These are phyloP conservation scores for Tetranychus cinnabarinus DNA, from an alignment of 1,140 invertebrate genomes.

Conservation along the genomic window DNA sequence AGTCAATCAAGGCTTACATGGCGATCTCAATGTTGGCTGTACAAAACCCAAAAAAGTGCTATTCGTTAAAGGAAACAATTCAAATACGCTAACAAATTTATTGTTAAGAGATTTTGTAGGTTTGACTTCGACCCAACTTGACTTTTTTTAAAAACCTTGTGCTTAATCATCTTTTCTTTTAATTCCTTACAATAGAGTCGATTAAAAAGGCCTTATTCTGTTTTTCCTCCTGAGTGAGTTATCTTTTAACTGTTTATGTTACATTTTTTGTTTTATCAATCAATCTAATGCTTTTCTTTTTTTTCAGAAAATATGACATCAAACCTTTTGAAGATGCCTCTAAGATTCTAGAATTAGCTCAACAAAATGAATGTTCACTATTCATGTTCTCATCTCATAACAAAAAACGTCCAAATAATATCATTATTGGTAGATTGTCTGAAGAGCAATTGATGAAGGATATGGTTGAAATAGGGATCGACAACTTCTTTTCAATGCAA, in stretches of 20 bases:
- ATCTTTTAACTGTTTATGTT: not conserved
- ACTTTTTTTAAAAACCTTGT: not conserved
- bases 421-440: constrained; percentile 49
- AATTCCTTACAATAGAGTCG: not conserved
- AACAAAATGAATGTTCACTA: constrained; percentile 62
- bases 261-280: not conserved
- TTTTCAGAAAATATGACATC: constrained; percentile 43
- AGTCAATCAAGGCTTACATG: no score
- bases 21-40: no score
- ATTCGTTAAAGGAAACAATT: constrained; percentile 61
- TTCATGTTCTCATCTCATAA: constrained; percentile 73
- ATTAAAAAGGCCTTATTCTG: constrained; percentile 21
- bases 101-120: constrained; percentile 19
- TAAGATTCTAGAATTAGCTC: constrained; percentile 47
- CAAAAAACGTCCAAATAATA: constrained; percentile 83
- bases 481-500: constrained; percentile 46
- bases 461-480: constrained; percentile 88
- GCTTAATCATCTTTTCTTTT: not conserved
- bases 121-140: not conserved
- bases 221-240: not conserved
- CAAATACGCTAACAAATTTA: constrained; percentile 42
- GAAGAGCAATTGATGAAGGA: constrained; percentile 60
- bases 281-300: not conserved
- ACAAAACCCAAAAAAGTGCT: constrained; percentile 42
- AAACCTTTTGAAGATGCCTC: constrained; percentile 61